Base-by-base conservation (phyloP, 2,797 vertebrate genomes). In the Sebastes taczanowskii region DNA sequence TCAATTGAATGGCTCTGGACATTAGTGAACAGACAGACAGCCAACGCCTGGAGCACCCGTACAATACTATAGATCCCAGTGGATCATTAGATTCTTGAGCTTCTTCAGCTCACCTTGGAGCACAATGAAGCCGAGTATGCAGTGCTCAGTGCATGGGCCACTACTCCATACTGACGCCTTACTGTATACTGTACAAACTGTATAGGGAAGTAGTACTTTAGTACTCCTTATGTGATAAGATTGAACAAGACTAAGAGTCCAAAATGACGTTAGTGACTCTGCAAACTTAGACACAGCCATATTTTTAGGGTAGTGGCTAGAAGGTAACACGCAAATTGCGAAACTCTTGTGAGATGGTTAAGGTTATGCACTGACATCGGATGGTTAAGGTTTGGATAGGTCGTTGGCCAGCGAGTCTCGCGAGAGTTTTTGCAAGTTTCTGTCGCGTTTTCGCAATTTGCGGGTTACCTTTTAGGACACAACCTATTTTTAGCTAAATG, bases 1-100 rank as follows among this genome's bases (percentile, higher is more conserved):
- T 82, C 74, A 78, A 62, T 6, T 61, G 18, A 84, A 88, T 71
- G 34, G 32, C 22, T 82, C 18, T 59, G 69, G 59, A 63, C 42
- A 46, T 85, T 34, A 71, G 59, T 69, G 52, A 74, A 67, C 20
- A 78, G 52, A 55, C n/a, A n/a, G 27, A 80, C 49, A 74, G 71
- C 67, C 29, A 61, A 58, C 1, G 1, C 34, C 35, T 66, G 30
- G 23, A 78, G 61, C 35, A 66, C 7, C 52, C 22, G 56, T 53
- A 58, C 30, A 42, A 38, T 53, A 55, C 38, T 61, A 62, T n/a
- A 73, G 67, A 75, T 85, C 68, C 16, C 38, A 38, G 27, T 35
- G 32, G 61, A 79, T 56, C 42, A 5, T 78, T 71, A 62, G 23
- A 75, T 65, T 74, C 27, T 34, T 56, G 6, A 66, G 29, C 49